Evolutionary conservation across 2,888 invertebrate species (phyloP), one percentile per base, ranked within the genome.

Genomic region (Ellobium chinense): DNA sequence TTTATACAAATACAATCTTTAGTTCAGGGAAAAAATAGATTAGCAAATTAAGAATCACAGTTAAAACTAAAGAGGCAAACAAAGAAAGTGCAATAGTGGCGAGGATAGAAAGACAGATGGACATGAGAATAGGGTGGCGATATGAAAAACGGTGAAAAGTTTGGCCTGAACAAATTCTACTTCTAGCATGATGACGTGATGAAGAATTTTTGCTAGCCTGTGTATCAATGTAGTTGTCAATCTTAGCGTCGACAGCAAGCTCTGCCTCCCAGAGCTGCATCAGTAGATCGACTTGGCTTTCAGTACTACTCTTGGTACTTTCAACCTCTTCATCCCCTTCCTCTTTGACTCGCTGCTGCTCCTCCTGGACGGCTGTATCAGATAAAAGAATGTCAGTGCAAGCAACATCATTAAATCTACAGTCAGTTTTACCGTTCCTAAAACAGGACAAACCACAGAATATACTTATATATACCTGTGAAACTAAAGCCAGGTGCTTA

Each of bases 191-290:
- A n/a, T n/a, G n/a, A n/a, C n/a, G n/a, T n/a, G n/a, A n/a, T n/a
- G n/a, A n/a, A n/a, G n/a, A 54, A 69, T 2, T 1, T 46, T 2
- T 21, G 24, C 87, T 84, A 77, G 95, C 95, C 94, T 95, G 95
- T 85, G 92, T 89, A 85, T 93, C 93, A 75, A 93, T 91, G 85
- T 92, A 92, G 34, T 94, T 94, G 87, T 95, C 95, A 78, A 94
- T 94, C 89, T 94, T 95, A 83, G 92, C 92, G 80, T 96, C 96
- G 24, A 95, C 95, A 80, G 95, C 94, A 88, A 96, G 95, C 89
- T 99, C 99, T 81, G 98, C 98, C 92, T 99, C 98, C 87, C 98
- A 94, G 87, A 99, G 96, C 89, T 97, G 95, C 91, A 99, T 98
- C 87, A 98, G 96, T 2, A 98, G 97, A 95, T 99, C 96, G 93